These are phyloP conservation scores for Phycodurus eques DNA, from an alignment of 2,113 vertebrate species.

Conservation along the genomic window DNA sequence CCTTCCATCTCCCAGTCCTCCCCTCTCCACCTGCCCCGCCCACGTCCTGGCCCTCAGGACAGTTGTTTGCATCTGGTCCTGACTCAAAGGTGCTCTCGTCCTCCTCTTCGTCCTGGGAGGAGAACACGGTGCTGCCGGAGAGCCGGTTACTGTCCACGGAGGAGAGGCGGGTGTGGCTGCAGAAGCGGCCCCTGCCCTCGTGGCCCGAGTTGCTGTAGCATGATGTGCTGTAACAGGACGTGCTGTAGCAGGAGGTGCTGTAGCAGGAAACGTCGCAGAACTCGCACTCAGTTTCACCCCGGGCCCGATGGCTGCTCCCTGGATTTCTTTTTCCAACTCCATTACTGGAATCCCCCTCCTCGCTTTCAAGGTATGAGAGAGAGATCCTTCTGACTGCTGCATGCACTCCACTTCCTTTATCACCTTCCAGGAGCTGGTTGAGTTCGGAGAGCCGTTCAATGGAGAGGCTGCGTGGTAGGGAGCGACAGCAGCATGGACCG, in stretches of 20 bases:
- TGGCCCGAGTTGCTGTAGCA: slow-evolving; percentile 92
- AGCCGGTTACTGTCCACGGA: slow-evolving; percentile 93
- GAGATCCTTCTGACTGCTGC: slow-evolving; percentile 39
- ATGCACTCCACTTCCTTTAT: slow-evolving; percentile 39
- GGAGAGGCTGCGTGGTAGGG: slow-evolving; percentile 70
- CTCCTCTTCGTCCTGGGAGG: slow-evolving; percentile 94
- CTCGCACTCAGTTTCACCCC: slow-evolving; percentile 84
- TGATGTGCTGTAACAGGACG: slow-evolving; percentile 91
- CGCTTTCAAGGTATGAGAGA: slow-evolving; percentile 75
- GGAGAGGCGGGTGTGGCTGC: slow-evolving; percentile 92
- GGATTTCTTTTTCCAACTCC: slow-evolving; percentile 64
- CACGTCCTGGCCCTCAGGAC: slow-evolving; percentile 77
- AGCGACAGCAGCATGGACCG: slow-evolving; percentile 66
- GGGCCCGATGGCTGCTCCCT: slow-evolving; percentile 70
- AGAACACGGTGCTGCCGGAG: slow-evolving; percentile 95
- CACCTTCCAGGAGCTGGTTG: slow-evolving; percentile 77
- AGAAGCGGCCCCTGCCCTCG: slow-evolving; percentile 80
- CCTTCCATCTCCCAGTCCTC: slow-evolving; percentile 73
- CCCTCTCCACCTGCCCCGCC: slow-evolving; percentile 60
- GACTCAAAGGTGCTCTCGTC: slow-evolving; percentile 95
- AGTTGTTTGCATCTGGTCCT: slow-evolving; percentile 76
- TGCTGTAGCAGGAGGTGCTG: slow-evolving; percentile 92
- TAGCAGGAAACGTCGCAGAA: slow-evolving; percentile 90
- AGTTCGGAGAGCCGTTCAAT: slow-evolving; percentile 78
- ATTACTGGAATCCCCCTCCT: slow-evolving; percentile 61